A percentile compares a stretch with the other conserved stretches of the same genome.
Evolutionary conservation across 2,888 invertebrate genomes (phyloP).

Genomic region (Junonia oenone): DNA sequence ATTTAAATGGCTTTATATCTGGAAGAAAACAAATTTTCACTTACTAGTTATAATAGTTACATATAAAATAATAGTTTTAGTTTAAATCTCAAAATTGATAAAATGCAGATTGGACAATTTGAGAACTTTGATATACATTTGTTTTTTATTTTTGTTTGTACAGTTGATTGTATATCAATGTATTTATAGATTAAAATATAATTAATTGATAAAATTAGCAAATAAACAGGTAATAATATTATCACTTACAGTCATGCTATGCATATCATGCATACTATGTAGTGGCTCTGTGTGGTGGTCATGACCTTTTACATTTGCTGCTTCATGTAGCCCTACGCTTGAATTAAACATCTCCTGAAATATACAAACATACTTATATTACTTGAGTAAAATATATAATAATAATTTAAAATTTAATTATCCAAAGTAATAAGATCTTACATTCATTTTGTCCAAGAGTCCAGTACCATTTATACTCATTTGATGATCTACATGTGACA

Average conservation of each 20-base stretch:
- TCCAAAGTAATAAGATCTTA: slow-evolving; percentile 27
- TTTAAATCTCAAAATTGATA: no score
- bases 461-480: slow-evolving; percentile 36
- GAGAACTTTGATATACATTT: no score
- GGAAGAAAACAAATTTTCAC: no score
- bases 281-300: neutral
- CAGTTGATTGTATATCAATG: no score
- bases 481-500: slow-evolving; percentile 31
- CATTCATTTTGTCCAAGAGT: slow-evolving; percentile 34
- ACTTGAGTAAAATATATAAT: neutral
- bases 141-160: no score
- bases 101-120: no score
- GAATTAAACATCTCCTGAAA: slow-evolving; percentile 22
- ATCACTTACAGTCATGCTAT: slow-evolving; percentile 58
- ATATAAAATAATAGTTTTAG: no score
- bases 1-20: no score
- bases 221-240: neutral
- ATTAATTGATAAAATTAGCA: neutral
- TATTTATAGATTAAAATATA: no score
- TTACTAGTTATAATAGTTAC: no score
- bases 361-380: neutral
- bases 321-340: slow-evolving; percentile 9
- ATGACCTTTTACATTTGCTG: neutral
- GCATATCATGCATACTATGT: slow-evolving; percentile 28
- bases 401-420: slow-evolving; percentile 15